A percentile compares a stretch with the other conserved stretches of the same genome.
These are phyloP conservation scores for Monomorium pharaonis DNA, from an alignment of 1,140 invertebrate genomes.

Conservation along the genomic window DNA sequence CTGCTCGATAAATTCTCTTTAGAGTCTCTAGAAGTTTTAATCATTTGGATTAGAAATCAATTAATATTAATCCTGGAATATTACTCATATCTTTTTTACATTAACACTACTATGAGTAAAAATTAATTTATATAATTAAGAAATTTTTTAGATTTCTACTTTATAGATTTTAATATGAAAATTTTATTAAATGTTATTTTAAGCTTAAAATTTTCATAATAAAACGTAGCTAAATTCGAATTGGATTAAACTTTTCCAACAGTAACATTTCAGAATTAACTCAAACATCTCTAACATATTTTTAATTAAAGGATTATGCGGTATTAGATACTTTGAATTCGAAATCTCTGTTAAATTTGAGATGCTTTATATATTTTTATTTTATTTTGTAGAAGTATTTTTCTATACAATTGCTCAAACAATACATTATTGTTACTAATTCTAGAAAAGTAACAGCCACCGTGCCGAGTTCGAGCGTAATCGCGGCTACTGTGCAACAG, in stretches of 20 bases:
- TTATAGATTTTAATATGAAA: too few relatives aligned
- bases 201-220: too few relatives aligned
- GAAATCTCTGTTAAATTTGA: neutral
- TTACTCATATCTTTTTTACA: too few relatives aligned
- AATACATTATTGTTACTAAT: constrained; percentile 4
- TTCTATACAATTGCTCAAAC: neutral
- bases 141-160: too few relatives aligned
- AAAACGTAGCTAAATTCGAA: too few relatives aligned
- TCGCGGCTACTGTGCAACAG: constrained; percentile 79
- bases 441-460: constrained; percentile 82
- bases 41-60: neutral
- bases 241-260: too few relatives aligned
- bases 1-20: neutral
- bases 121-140: too few relatives aligned
- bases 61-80: neutral
- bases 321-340: neutral
- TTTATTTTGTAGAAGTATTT: neutral
- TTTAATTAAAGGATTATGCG: neutral
- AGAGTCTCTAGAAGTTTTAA: neutral
- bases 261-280: too few relatives aligned
- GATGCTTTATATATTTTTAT: neutral
- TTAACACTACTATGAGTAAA: too few relatives aligned
- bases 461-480: constrained; percentile 80
- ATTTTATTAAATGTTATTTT: too few relatives aligned
- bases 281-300: too few relatives aligned